Evolutionary conservation across 1,140 invertebrate genomes (phyloP).

Genomic region (Prorops nasuta): DNA sequence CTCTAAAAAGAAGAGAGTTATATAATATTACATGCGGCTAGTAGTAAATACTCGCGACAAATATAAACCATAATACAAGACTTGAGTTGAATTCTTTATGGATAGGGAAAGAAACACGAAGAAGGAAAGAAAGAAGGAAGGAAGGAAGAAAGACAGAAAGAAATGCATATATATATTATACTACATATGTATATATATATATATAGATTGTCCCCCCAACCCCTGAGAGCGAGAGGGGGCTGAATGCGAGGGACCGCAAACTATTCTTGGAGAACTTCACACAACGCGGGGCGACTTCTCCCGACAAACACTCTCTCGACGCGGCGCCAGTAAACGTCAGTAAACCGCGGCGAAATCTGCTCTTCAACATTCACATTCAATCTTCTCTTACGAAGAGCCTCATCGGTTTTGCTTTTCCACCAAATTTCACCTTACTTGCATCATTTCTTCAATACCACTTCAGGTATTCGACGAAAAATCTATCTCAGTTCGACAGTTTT

Average conservation of each 20-base stretch:
- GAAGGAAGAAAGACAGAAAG: slow-evolving; percentile 2
- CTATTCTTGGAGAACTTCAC: slow-evolving; percentile 57
- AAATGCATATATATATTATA: slow-evolving; percentile 27
- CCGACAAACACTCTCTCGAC: slow-evolving; percentile 12
- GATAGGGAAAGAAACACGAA: neutral
- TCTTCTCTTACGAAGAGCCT: too few relatives aligned
- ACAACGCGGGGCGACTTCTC: slow-evolving; percentile 19
- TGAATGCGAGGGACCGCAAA: slow-evolving; percentile 45
- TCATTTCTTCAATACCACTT: too few relatives aligned
- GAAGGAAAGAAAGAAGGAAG: neutral
- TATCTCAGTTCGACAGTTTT: too few relatives aligned
- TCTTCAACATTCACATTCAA: too few relatives aligned
- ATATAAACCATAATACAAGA: too few relatives aligned
- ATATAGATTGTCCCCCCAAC: slow-evolving; percentile 39
- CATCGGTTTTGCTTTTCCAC: too few relatives aligned
- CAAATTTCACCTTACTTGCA: too few relatives aligned
- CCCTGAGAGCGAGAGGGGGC: slow-evolving; percentile 33
- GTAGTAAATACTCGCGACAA: too few relatives aligned
- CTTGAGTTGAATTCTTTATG: too few relatives aligned
- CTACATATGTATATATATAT: slow-evolving; percentile 29
- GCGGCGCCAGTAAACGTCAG: slow-evolving; percentile 23
- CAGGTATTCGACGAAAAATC: too few relatives aligned
- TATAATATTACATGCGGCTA: too few relatives aligned
- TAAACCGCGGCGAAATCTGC: slow-evolving; percentile 24
- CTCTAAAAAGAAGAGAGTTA: too few relatives aligned